Conservation (phyloP, 1,140 invertebrate species). For the Bombyx mori region ASM3026992v2 NC_085120.1:12258001-12258500, state of each 20-base stretch:
- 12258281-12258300: slow-evolving; percentile 43
- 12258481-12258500: background rate
- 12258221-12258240: slow-evolving; percentile 58
- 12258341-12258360: slow-evolving; percentile 41
- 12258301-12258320: slow-evolving; percentile 37
- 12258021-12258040: slow-evolving; percentile 92
- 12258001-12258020: slow-evolving; percentile 88
- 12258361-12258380: slow-evolving; percentile 25
- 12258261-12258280: slow-evolving; percentile 65
- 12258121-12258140: slow-evolving; percentile 59
- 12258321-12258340: slow-evolving; percentile 46
- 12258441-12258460: slow-evolving; percentile 29
- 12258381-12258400: slow-evolving; percentile 23
- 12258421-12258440: slow-evolving; percentile 22
- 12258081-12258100: slow-evolving; percentile 68
- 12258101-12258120: slow-evolving; percentile 45
- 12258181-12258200: slow-evolving; percentile 56
- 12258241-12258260: slow-evolving; percentile 66
- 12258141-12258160: slow-evolving; percentile 27
- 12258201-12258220: slow-evolving; percentile 56
- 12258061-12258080: slow-evolving; percentile 79
- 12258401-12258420: slow-evolving; percentile 39
- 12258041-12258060: slow-evolving; percentile 89
- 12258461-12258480: slow-evolving; percentile 27
- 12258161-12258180: slow-evolving; percentile 36